Percentiles rank a stretch among this genome's conserved stretches.
These are phyloP conservation scores for Byasa hedistus DNA, from an alignment of 2,888 invertebrate species.

Conservation along the genomic window DNA sequence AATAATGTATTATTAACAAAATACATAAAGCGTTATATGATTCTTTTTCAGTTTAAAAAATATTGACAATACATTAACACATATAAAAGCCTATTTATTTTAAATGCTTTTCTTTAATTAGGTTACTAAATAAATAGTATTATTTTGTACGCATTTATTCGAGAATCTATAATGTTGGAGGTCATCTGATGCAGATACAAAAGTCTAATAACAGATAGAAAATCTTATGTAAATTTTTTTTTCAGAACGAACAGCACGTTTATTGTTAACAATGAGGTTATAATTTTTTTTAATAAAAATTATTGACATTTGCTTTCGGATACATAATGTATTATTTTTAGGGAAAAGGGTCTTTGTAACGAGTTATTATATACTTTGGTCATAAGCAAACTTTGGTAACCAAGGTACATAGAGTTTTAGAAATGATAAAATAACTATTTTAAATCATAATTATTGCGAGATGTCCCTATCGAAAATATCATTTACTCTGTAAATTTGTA, in stretches of 20 bases:
- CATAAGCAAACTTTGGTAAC: too few relatives aligned
- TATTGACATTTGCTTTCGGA: background rate
- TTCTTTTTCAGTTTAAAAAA: background rate
- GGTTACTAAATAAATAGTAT: background rate
- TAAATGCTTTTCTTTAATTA: background rate
- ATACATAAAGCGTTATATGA: too few relatives aligned
- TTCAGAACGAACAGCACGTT: background rate
- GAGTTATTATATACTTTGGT: too few relatives aligned
- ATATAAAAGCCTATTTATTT: background rate
- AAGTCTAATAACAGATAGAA: constrained; percentile 5
- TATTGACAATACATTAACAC: background rate
- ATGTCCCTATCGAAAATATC: too few relatives aligned
- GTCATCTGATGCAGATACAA: background rate
- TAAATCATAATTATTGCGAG: too few relatives aligned
- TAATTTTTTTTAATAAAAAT: background rate
- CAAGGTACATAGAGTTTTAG: too few relatives aligned
- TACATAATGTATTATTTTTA: background rate
- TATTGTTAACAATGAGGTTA: background rate
- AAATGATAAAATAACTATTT: too few relatives aligned
- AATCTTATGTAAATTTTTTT: constrained; percentile 1
- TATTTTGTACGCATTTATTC: constrained; percentile 15
- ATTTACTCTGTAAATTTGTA: too few relatives aligned
- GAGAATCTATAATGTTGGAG: constrained; percentile 1
- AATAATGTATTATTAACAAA: too few relatives aligned
- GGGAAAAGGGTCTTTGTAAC: too few relatives aligned